phyloP scores from a whole-genome alignment of 2,113 vertebrate species.

The Verasper variegatus region DNA sequence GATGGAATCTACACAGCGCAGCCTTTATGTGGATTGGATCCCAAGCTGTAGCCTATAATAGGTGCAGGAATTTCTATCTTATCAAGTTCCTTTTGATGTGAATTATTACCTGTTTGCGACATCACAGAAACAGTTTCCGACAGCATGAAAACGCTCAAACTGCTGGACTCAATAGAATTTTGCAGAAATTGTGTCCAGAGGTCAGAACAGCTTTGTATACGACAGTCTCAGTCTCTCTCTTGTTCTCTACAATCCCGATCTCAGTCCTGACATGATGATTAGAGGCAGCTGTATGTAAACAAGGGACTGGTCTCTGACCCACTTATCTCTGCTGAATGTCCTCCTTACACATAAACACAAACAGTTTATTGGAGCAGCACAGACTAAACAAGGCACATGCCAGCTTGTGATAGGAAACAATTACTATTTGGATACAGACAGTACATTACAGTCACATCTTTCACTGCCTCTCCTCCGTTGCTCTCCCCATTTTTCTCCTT shows the following conservation, averaged over 20 bases:
- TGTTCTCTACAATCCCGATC: conserved; percentile 14
- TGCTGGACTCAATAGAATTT: conserved; percentile 2
- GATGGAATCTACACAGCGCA: too few relatives aligned
- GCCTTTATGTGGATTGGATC: too few relatives aligned
- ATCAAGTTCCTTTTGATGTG: background rate
- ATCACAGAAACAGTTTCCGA: background rate
- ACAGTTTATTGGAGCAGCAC: conserved; percentile 33
- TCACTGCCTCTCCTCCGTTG: conserved; percentile 18
- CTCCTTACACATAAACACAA: conserved; percentile 46
- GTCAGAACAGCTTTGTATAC: conserved; percentile 1
- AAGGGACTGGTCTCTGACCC: conserved; percentile 37
- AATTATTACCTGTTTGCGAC: background rate
- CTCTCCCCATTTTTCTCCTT: background rate
- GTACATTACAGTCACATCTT: conserved; percentile 34
- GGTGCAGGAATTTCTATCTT: background rate
- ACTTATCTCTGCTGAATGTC: conserved; percentile 28
- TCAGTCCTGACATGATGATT: conserved; percentile 37
- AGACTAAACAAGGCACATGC: conserved; percentile 30
- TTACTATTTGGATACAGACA: conserved; percentile 39
- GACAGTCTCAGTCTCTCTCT: background rate
- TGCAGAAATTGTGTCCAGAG: background rate
- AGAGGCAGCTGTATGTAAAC: conserved; percentile 49
- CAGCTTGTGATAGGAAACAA: conserved; percentile 51
- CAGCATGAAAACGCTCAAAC: conserved; percentile 3
- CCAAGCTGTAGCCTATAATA: too few relatives aligned